phyloP scores from a whole-genome alignment of 2,797 vertebrate species.

The Netta rufina region DNA sequence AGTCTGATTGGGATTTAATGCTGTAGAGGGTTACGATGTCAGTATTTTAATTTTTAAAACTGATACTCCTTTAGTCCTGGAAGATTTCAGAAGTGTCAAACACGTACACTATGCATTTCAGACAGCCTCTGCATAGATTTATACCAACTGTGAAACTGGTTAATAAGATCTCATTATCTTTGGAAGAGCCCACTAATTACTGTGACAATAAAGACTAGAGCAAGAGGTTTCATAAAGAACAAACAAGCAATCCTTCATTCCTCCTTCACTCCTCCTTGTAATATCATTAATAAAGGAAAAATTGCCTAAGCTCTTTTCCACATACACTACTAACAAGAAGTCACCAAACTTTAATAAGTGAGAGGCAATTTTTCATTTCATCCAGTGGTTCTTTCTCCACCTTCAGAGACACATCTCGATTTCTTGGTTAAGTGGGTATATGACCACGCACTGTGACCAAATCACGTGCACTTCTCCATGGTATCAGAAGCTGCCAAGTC shows the following conservation, averaged over 20 bases:
- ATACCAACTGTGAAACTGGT: neutral
- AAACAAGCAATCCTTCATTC: neutral
- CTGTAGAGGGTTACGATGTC: neutral
- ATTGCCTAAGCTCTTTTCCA: neutral
- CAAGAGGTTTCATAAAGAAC: neutral
- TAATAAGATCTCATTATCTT: neutral
- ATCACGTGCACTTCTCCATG: neutral
- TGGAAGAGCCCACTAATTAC: neutral
- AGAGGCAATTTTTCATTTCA: neutral
- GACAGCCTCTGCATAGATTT: neutral
- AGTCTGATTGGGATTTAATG: neutral
- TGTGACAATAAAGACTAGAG: neutral
- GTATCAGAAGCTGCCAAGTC: conserved; percentile 12
- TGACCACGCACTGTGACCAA: neutral
- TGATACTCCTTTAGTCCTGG: neutral
- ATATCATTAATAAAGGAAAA: conserved; percentile 15
- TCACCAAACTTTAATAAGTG: neutral
- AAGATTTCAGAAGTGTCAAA: neutral
- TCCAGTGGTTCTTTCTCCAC: neutral
- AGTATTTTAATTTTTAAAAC: neutral
- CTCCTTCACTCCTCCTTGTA: neutral
- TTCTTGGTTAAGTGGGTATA: neutral
- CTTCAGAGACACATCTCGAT: neutral
- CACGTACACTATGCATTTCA: neutral
- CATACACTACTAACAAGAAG: neutral